Evolutionary conservation across 2,888 invertebrate genomes (phyloP).

Genomic region (Onthophagus sagittarius): DNA sequence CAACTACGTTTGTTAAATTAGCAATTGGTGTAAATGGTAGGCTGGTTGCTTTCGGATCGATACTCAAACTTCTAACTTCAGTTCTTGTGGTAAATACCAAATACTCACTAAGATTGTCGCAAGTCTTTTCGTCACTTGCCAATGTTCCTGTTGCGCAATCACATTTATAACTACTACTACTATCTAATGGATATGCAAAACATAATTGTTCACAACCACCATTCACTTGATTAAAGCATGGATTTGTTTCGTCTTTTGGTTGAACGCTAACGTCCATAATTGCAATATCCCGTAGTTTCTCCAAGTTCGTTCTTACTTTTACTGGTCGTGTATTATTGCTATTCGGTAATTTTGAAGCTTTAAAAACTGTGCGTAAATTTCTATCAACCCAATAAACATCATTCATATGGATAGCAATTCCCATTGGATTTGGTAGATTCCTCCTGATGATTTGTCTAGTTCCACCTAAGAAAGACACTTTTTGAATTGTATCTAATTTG

Average conservation of each 20-base stretch:
- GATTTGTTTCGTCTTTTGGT: constrained; percentile 77
- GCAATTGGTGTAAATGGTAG: constrained; percentile 81
- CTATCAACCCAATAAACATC: constrained; percentile 94
- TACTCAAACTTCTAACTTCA: constrained; percentile 85
- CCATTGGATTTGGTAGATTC: constrained; percentile 91
- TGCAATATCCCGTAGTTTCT: constrained; percentile 83
- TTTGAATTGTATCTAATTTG: constrained; percentile 89
- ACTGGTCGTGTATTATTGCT: constrained; percentile 64
- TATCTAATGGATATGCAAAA: constrained; percentile 81
- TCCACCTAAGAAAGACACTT: constrained; percentile 79
- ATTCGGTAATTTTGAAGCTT: constrained; percentile 72
- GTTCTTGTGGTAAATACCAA: constrained; percentile 91
- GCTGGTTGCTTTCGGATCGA: constrained; percentile 78
- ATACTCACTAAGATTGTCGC: constrained; percentile 82
- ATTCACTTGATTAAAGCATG: constrained; percentile 71
- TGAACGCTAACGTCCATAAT: constrained; percentile 89
- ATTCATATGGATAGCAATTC: constrained; percentile 78
- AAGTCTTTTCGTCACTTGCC: constrained; percentile 57
- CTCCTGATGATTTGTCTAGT: constrained; percentile 78
- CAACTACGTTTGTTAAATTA: constrained; percentile 89
- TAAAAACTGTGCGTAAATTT: constrained; percentile 79
- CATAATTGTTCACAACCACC: constrained; percentile 93
- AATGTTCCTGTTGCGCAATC: constrained; percentile 90
- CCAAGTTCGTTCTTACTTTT: constrained; percentile 76
- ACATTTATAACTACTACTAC: constrained; percentile 63